Conservation (phyloP, 2,797 vertebrate genomes). For the Lithobates sylvaticus region DNA sequence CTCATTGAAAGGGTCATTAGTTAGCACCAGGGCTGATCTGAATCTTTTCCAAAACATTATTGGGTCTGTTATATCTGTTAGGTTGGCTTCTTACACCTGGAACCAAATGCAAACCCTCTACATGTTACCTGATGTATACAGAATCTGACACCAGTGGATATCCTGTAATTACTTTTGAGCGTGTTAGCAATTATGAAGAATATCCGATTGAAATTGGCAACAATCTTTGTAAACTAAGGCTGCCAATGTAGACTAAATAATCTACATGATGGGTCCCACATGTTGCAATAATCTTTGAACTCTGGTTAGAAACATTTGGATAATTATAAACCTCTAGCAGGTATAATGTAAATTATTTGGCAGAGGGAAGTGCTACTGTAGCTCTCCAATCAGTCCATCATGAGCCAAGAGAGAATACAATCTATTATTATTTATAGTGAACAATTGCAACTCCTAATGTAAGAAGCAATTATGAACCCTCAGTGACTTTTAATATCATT, state of each 20-base stretch:
- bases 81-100: background rate
- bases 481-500: conserved; percentile 52
- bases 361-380: conserved; percentile 38
- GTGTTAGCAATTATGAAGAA: conserved; percentile 23
- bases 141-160: background rate
- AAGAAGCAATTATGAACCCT: conserved; percentile 47
- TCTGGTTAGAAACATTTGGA: conserved; percentile 45
- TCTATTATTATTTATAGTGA: conserved; percentile 56
- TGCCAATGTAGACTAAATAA: conserved; percentile 33
- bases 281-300: conserved; percentile 52
- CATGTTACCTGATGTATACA: background rate
- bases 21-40: background rate
- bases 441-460: conserved; percentile 51
- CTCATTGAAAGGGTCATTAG: background rate
- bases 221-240: background rate
- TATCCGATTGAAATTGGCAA: conserved; percentile 23
- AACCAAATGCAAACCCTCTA: background rate
- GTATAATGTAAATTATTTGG: conserved; percentile 49
- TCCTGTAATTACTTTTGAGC: conserved; percentile 22
- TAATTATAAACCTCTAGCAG: conserved; percentile 52
- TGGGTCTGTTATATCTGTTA: background rate
- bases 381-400: conserved; percentile 48
- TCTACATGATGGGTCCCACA: conserved; percentile 45
- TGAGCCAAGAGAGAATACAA: conserved; percentile 48
- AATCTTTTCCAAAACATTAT: background rate